phyloP scores from a whole-genome alignment of 1,140 invertebrate genomes.

The Zaprionus taronus region DNA sequence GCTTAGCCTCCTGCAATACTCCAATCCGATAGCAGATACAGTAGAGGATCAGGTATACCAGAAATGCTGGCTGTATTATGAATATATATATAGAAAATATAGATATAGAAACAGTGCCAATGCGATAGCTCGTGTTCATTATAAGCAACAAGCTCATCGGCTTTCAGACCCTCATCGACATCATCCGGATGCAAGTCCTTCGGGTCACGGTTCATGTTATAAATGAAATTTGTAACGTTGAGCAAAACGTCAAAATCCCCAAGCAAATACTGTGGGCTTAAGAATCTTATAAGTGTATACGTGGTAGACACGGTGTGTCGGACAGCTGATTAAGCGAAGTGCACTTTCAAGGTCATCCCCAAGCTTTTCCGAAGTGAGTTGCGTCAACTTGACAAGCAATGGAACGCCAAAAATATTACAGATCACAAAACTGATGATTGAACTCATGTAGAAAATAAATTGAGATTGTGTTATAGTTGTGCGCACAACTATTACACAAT shows the following conservation, averaged over 20 bases:
- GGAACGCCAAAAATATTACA: conserved; percentile 24
- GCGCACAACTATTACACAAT: no score
- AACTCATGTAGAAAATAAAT: no score
- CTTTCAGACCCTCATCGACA: conserved; percentile 3
- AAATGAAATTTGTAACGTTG: conserved; percentile 43
- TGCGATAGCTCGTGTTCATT: conserved; percentile 33
- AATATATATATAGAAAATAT: background rate
- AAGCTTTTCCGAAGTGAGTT: background rate
- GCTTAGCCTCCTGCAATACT: conserved; percentile 26
- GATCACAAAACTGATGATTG: background rate
- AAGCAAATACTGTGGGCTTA: conserved; percentile 27
- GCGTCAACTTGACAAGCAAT: conserved; percentile 30
- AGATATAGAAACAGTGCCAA: conserved; percentile 5
- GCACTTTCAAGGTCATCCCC: background rate
- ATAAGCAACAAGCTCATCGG: no score
- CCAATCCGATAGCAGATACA: background rate
- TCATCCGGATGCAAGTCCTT: conserved; percentile 27
- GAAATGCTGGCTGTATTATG: conserved; percentile 1
- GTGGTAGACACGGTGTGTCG: conserved; percentile 7
- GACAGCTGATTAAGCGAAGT: conserved; percentile 29
- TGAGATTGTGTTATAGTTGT: no score
- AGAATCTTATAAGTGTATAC: conserved; percentile 21
- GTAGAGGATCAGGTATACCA: conserved; percentile 51
- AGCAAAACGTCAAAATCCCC: conserved; percentile 35
- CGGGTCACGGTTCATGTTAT: conserved; percentile 16